A percentile compares a stretch with the other conserved stretches of the same genome.
These are phyloP conservation scores for Apamea epomidion DNA, from an alignment of 2,888 invertebrate species.

Conservation along the genomic window DNA sequence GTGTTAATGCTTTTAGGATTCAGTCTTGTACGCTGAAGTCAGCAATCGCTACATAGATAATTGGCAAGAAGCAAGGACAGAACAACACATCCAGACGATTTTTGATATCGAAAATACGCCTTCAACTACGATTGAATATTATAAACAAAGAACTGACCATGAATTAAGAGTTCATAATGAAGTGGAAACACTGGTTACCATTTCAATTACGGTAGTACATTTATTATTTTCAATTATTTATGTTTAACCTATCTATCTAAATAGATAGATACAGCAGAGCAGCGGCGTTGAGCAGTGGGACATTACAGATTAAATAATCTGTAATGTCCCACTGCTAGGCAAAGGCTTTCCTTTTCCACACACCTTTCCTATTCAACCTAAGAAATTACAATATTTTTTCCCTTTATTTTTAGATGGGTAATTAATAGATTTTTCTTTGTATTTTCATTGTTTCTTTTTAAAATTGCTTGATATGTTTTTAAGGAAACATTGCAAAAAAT, in stretches of 20 bases:
- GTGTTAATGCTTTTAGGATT: slow-evolving; percentile 52
- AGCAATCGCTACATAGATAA: slow-evolving; percentile 75
- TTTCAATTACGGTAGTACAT: slow-evolving; percentile 77
- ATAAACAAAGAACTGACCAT: slow-evolving; percentile 76
- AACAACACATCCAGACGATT: slow-evolving; percentile 77
- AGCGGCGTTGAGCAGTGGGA: no score
- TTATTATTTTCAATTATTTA: neutral
- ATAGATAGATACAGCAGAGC: no score
- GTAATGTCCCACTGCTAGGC: no score
- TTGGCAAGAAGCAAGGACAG: slow-evolving; percentile 82
- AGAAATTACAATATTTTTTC: neutral
- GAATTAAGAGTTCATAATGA: slow-evolving; percentile 83
- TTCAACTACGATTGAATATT: slow-evolving; percentile 70
- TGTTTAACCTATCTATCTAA: neutral
- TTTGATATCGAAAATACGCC: slow-evolving; percentile 70
- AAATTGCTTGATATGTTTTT: slow-evolving; percentile 17
- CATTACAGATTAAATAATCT: no score
- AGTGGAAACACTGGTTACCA: slow-evolving; percentile 79
- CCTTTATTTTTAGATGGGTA: neutral
- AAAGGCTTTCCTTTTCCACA: neutral
- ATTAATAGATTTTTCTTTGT: neutral
- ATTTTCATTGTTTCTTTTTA: neutral
- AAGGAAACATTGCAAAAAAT: slow-evolving; percentile 82
- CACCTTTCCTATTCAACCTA: neutral
- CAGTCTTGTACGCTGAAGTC: slow-evolving; percentile 44